Evolutionary conservation across 2,888 invertebrate genomes (phyloP).

Genomic region (Oscheius sp.): DNA sequence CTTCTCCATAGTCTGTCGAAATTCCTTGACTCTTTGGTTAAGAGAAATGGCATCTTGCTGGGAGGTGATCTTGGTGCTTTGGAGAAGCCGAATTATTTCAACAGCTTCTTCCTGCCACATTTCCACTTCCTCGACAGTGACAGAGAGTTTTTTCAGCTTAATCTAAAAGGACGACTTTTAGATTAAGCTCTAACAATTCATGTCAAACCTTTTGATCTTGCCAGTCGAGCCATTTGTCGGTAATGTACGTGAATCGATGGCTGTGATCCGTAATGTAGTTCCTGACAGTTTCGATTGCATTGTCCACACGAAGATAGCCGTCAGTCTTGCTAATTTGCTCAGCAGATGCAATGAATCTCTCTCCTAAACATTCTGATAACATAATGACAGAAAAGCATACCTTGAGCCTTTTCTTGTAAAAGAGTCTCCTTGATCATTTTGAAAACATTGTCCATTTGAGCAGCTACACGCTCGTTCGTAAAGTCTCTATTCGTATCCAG

Average conservation of each 20-base stretch:
- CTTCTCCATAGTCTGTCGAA: slow-evolving; percentile 44
- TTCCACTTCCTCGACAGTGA: slow-evolving; percentile 57
- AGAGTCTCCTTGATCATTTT: slow-evolving; percentile 68
- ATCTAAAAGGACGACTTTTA: slow-evolving; percentile 9
- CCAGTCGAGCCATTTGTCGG: slow-evolving; percentile 65
- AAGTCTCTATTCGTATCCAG: slow-evolving; percentile 61
- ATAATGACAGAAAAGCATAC: slow-evolving; percentile 36
- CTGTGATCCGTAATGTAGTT: slow-evolving; percentile 63
- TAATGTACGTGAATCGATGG: slow-evolving; percentile 59
- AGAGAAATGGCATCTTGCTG: slow-evolving; percentile 38
- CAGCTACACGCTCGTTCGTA: slow-evolving; percentile 59
- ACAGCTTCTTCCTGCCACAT: slow-evolving; percentile 62
- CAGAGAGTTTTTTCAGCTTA: slow-evolving; percentile 40
- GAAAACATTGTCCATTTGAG: slow-evolving; percentile 69
- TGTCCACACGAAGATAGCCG: slow-evolving; percentile 47
- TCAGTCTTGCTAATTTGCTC: slow-evolving; percentile 51
- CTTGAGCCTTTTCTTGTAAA: slow-evolving; percentile 66
- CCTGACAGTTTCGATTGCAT: slow-evolving; percentile 59
- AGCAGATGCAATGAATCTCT: slow-evolving; percentile 63
- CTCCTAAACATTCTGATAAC: slow-evolving; percentile 44
- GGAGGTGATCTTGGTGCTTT: slow-evolving; percentile 13
- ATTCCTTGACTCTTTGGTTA: slow-evolving; percentile 43
- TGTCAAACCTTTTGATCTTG: slow-evolving; percentile 51
- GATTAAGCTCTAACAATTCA: not conserved
- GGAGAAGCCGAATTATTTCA: slow-evolving; percentile 49